phyloP scores from a whole-genome alignment of 2,797 vertebrate genomes.

The Carduelis carduelis region DNA sequence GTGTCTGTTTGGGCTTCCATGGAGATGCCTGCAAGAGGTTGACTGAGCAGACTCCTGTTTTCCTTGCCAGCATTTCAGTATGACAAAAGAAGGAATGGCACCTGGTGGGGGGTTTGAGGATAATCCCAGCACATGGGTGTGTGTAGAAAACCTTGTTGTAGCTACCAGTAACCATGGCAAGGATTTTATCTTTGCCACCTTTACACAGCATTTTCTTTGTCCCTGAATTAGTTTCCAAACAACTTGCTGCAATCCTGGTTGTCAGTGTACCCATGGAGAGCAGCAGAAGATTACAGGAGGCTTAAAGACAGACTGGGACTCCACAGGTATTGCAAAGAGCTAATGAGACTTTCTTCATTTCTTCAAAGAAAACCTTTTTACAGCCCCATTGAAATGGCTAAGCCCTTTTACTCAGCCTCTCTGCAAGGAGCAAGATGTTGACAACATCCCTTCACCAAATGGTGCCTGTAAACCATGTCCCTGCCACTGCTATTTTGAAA shows the following conservation, averaged over 20 bases:
- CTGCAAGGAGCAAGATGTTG: neutral
- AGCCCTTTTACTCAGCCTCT: neutral
- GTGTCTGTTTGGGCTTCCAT: neutral
- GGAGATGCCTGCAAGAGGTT: neutral
- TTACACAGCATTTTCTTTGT: constrained; percentile 11
- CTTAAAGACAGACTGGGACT: neutral
- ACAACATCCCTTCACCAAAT: neutral
- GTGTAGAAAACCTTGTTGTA: constrained; percentile 1
- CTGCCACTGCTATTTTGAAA: neutral
- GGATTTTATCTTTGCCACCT: neutral
- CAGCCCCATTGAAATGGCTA: neutral
- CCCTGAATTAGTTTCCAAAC: neutral
- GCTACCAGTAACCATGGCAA: constrained; percentile 5
- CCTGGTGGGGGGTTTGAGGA: neutral
- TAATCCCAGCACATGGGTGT: neutral
- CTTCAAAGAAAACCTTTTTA: neutral
- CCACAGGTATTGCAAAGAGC: neutral
- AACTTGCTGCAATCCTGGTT: neutral
- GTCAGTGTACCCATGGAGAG: neutral
- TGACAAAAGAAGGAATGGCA: neutral
- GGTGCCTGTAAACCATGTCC: neutral
- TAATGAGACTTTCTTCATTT: neutral
- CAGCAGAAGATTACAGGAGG: neutral
- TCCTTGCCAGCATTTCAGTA: neutral
- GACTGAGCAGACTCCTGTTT: neutral